Evolutionary conservation across 2,797 vertebrate species (phyloP).

Genomic region (Pseudocheirus occidentalis): DNA sequence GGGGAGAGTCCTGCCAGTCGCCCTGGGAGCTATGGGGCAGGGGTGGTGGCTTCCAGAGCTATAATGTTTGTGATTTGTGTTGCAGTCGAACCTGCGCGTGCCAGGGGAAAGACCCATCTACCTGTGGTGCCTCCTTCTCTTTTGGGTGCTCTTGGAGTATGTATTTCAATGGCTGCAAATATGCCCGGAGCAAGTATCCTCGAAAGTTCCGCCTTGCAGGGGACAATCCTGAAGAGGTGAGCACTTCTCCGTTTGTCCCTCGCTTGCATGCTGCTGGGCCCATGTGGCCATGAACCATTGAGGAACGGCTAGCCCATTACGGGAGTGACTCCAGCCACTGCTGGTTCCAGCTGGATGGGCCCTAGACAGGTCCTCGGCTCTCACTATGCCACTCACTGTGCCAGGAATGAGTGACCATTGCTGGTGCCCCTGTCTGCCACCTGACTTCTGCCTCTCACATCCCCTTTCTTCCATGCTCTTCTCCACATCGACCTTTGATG

Average conservation of each 20-base stretch:
- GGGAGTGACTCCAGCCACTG: neutral
- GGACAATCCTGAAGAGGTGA: conserved; percentile 96
- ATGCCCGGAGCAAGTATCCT: conserved; percentile 95
- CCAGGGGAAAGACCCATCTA: conserved; percentile 95
- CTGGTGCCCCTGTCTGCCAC: neutral
- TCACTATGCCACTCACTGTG: neutral
- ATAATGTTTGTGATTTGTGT: neutral
- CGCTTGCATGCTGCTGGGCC: neutral
- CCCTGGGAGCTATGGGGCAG: neutral
- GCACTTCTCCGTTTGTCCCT: conserved; percentile 30
- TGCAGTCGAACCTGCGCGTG: conserved; percentile 97
- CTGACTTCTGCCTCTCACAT: neutral
- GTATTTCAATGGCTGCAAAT: conserved; percentile 99
- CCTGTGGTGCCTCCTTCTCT: conserved; percentile 96
- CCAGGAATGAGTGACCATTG: neutral
- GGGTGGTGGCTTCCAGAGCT: rapidly evolving
- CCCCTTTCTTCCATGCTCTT: neutral
- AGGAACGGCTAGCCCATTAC: rapidly evolving
- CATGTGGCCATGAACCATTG: neutral
- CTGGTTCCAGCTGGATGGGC: neutral
- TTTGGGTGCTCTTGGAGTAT: conserved; percentile 99
- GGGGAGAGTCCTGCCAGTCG: neutral
- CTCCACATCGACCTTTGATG: neutral
- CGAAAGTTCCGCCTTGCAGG: conserved; percentile 97
- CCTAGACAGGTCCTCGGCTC: neutral